phyloP scores from a whole-genome alignment of 2,888 invertebrate species.

The Rhabditoides inermis region DNA sequence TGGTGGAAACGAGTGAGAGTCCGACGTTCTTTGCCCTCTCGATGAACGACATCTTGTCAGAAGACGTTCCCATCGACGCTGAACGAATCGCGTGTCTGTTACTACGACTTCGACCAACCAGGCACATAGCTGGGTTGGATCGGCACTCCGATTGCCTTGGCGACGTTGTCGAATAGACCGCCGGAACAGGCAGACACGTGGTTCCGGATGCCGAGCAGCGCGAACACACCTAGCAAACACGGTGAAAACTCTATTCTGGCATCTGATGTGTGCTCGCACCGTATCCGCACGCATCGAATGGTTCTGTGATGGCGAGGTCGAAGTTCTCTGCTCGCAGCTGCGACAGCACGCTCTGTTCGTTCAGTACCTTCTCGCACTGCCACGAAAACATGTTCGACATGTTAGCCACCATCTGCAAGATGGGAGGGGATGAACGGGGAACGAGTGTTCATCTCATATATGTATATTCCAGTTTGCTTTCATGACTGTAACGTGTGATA shows the following conservation, averaged over 20 bases:
- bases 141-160: conserved; percentile 15
- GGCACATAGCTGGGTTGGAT: conserved; percentile 9
- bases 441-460: no score
- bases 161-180: conserved; percentile 16
- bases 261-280: conserved; percentile 4
- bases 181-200: conserved; percentile 16
- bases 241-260: background rate
- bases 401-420: conserved; percentile 4
- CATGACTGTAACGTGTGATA: no score
- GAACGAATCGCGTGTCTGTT: no score
- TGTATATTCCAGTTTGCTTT: no score
- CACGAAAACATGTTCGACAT: conserved; percentile 9
- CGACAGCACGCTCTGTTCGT: conserved; percentile 10
- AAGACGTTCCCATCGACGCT: no score
- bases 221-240: background rate
- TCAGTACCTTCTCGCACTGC: conserved; percentile 14
- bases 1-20: background rate
- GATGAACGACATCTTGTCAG: conserved; percentile 5
- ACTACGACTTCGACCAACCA: no score
- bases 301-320: conserved; percentile 24
- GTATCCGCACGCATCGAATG: conserved; percentile 23
- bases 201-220: no score
- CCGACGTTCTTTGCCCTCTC: conserved; percentile 2
- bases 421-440: no score
- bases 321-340: conserved; percentile 18